phyloP scores from a whole-genome alignment of 2,888 invertebrate species.

The Archips crataeganus region DNA sequence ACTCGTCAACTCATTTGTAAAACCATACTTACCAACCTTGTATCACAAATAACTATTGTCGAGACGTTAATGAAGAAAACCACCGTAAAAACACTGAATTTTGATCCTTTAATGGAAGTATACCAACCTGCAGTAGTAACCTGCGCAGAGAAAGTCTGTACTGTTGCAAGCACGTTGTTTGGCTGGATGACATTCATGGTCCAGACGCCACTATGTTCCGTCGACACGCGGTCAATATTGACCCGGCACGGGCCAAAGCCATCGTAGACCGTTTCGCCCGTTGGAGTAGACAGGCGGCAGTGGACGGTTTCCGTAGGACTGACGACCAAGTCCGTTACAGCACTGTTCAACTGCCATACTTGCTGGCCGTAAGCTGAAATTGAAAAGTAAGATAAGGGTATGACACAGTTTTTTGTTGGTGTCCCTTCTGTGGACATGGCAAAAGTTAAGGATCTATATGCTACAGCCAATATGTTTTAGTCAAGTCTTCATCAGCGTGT shows the following conservation, averaged over 20 bases:
- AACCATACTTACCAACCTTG: too few species aligned
- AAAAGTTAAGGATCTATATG: too few species aligned
- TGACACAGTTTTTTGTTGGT: too few species aligned
- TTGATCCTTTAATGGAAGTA: too few species aligned
- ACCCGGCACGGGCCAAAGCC: conserved; percentile 68
- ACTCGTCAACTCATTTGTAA: too few species aligned
- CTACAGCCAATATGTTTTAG: too few species aligned
- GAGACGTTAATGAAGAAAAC: too few species aligned
- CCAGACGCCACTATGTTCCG: conserved; percentile 66
- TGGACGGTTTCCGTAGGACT: conserved; percentile 68
- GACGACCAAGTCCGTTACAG: conserved; percentile 51
- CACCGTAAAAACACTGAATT: too few species aligned
- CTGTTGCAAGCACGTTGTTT: conserved; percentile 59
- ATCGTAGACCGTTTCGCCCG: conserved; percentile 56
- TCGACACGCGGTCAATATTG: conserved; percentile 56
- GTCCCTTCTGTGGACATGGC: too few species aligned
- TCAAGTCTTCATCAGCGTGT: too few species aligned
- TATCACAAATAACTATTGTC: too few species aligned
- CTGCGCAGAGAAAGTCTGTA: conserved; percentile 52
- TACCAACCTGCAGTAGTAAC: conserved; percentile 58
- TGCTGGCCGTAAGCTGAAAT: conserved; percentile 29
- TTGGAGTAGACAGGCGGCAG: conserved; percentile 62
- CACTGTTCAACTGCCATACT: conserved; percentile 52
- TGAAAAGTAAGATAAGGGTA: neutral
- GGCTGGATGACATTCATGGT: conserved; percentile 56